A percentile compares a stretch with the other conserved stretches of the same genome.
phyloP scores from a whole-genome alignment of 2,888 invertebrate species.

The Euzetes globulus region DNA sequence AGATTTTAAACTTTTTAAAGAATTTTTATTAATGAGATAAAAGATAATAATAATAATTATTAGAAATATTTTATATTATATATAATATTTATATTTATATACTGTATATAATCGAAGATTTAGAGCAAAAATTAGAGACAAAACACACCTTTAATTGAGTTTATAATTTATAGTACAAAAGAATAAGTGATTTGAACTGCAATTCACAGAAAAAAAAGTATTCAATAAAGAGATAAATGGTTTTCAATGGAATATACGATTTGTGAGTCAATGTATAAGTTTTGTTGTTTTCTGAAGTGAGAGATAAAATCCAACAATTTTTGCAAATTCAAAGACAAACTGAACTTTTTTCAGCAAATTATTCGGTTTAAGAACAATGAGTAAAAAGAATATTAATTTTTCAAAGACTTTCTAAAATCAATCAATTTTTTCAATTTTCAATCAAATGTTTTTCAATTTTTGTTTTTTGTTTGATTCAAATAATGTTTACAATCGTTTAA shows the following conservation, averaged over 20 bases:
- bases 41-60: background rate
- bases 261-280: background rate
- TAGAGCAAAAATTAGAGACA: background rate
- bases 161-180: slow-evolving; percentile 26
- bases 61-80: background rate
- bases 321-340: slow-evolving; percentile 26
- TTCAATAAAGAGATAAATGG: background rate
- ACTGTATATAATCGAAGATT: background rate
- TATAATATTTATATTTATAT: slow-evolving; percentile 3
- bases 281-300: background rate
- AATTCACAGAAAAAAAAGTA: background rate
- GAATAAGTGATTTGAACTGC: background rate
- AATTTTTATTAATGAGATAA: background rate
- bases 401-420: background rate
- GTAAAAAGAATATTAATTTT: slow-evolving; percentile 24
- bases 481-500: slow-evolving; percentile 26
- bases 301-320: slow-evolving; percentile 8
- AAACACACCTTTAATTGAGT: slow-evolving; percentile 12
- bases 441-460: background rate
- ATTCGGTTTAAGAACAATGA: background rate
- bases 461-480: slow-evolving; percentile 10
- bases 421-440: background rate
- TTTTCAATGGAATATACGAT: background rate
- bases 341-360: background rate
- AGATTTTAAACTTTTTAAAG: background rate